Conservation (phyloP, 64 coral and sea anemone genomes). For the Porites lutea region DNA sequence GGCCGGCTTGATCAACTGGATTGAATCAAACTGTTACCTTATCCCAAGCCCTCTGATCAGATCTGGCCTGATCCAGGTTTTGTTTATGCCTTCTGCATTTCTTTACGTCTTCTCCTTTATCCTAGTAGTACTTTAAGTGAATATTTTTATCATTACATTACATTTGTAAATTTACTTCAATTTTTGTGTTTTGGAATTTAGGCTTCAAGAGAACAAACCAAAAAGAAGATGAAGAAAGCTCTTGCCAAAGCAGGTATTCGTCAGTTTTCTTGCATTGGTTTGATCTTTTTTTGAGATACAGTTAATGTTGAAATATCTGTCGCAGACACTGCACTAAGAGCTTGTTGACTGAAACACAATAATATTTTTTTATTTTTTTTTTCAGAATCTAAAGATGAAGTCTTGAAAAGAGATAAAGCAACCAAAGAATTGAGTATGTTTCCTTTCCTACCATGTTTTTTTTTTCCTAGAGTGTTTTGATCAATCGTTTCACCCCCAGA, state of each 20-base stretch:
- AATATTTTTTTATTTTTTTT: not conserved
- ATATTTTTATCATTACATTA: not conserved
- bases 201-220: conserved; percentile 60
- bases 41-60: too few species aligned
- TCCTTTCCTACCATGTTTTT: too few species aligned
- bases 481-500: too few species aligned
- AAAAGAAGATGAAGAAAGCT: conserved; percentile 73
- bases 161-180: not conserved
- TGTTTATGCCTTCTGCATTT: too few species aligned
- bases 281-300: not conserved
- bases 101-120: too few species aligned
- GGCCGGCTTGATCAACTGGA: too few species aligned
- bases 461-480: not conserved
- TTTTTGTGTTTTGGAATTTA: not conserved
- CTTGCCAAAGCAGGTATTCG: conserved; percentile 65
- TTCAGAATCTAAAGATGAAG: conserved; percentile 71
- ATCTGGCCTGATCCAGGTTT: too few species aligned
- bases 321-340: not conserved
- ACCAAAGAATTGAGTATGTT: conserved; percentile 49
- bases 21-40: too few species aligned
- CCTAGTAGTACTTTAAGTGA: too few species aligned
- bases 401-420: conserved; percentile 60
- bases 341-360: not conserved
- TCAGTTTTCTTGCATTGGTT: not conserved
- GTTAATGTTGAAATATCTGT: too few species aligned